A percentile compares a stretch with the other conserved stretches of the same genome.
Evolutionary conservation across 2,113 vertebrate species (phyloP).

Genomic region (Hippocampus barbouri): DNA sequence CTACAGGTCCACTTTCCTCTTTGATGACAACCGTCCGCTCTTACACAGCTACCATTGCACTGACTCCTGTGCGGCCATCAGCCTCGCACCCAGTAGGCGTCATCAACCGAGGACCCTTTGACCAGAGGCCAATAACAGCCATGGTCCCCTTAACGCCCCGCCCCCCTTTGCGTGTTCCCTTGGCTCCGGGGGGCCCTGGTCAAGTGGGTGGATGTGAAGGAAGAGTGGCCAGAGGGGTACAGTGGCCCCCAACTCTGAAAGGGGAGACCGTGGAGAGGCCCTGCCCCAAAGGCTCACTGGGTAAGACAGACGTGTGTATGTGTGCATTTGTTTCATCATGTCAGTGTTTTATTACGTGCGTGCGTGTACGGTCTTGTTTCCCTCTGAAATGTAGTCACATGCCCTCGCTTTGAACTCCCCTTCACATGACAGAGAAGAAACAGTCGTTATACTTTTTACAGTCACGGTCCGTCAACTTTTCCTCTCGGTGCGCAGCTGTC

Average conservation of each 20-base stretch:
- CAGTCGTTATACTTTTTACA: constrained; percentile 19
- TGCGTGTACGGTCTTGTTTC: constrained; percentile 39
- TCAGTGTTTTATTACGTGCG: neutral
- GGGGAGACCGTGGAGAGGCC: constrained; percentile 88
- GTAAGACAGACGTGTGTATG: constrained; percentile 59
- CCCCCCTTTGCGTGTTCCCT: constrained; percentile 73
- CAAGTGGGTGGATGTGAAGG: constrained; percentile 79
- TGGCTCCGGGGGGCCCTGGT: constrained; percentile 67
- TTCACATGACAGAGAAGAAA: constrained; percentile 39
- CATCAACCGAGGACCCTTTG: constrained; percentile 82
- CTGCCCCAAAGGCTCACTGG: constrained; percentile 87
- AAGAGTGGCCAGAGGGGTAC: constrained; percentile 80
- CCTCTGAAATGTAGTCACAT: constrained; percentile 52
- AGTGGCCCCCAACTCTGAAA: constrained; percentile 86
- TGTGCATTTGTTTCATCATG: constrained; percentile 19
- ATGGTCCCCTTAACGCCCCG: constrained; percentile 80
- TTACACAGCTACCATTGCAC: constrained; percentile 70
- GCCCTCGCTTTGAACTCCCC: constrained; percentile 57
- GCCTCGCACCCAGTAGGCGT: constrained; percentile 85
- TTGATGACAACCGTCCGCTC: constrained; percentile 68
- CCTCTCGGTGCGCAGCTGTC: constrained; percentile 45
- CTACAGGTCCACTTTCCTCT: constrained; percentile 62
- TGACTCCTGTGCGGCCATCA: constrained; percentile 77
- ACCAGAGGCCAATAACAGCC: constrained; percentile 79
- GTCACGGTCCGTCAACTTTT: constrained; percentile 17